Percentiles rank a stretch among this genome's conserved stretches.
Conservation (phyloP, 2,797 vertebrate genomes). For the Circus cinereus region DNA sequence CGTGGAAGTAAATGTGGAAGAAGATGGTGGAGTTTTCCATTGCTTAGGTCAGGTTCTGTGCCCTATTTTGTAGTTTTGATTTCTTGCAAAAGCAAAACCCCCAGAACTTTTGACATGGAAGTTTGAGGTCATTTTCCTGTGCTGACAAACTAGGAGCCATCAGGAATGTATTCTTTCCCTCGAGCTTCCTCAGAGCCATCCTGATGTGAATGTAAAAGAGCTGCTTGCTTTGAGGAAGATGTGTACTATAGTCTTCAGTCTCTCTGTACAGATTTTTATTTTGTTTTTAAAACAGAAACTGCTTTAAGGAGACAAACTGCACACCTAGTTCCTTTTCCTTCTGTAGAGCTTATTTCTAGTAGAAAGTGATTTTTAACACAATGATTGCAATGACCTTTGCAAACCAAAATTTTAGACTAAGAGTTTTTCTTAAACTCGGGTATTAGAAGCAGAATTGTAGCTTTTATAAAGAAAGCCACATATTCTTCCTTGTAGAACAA, state of each 20-base stretch:
- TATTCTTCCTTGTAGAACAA: conserved; percentile 47
- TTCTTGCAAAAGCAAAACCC: background rate
- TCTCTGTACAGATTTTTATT: conserved; percentile 38
- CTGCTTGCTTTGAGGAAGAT: conserved; percentile 37
- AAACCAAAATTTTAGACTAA: conserved; percentile 70
- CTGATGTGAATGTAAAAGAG: conserved; percentile 51
- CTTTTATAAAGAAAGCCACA: conserved; percentile 53
- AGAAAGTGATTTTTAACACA: conserved; percentile 42
- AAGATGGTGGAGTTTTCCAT: background rate
- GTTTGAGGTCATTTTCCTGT: background rate
- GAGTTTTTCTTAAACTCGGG: conserved; percentile 67
- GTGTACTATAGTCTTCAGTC: background rate
- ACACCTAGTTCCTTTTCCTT: conserved; percentile 12
- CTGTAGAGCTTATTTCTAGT: conserved; percentile 39
- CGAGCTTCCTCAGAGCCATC: conserved; percentile 37
- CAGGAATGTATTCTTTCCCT: background rate
- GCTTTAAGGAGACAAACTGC: conserved; percentile 54
- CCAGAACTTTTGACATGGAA: background rate
- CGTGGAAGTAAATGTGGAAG: background rate
- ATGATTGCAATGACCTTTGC: conserved; percentile 28
- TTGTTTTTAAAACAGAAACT: conserved; percentile 17
- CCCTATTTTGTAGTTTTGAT: background rate
- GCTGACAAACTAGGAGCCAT: background rate
- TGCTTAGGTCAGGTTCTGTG: background rate
- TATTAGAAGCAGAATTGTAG: conserved; percentile 64